Conservation (phyloP, 2,888 invertebrate species). For the Ophion slaviceki region DNA sequence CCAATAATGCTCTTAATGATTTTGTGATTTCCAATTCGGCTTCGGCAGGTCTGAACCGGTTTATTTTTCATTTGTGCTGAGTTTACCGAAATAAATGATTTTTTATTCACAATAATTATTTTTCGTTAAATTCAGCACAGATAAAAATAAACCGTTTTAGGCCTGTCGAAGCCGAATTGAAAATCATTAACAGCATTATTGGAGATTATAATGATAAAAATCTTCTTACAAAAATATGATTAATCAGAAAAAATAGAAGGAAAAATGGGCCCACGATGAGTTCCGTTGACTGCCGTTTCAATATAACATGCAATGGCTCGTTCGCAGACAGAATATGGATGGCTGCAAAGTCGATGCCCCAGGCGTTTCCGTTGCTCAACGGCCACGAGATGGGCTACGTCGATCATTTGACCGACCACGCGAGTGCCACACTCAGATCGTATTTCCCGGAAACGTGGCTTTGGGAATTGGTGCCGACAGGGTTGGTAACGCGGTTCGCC, state of each 20-base stretch:
- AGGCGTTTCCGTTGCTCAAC: slow-evolving; percentile 75
- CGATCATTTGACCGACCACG: slow-evolving; percentile 75
- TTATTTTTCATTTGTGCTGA: too few relatives aligned
- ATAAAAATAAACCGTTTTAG: too few relatives aligned
- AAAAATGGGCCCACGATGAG: too few relatives aligned
- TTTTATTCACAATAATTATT: too few relatives aligned
- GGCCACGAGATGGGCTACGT: slow-evolving; percentile 77
- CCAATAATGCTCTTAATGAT: too few relatives aligned
- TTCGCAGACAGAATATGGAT: slow-evolving; percentile 74
- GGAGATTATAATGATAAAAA: too few relatives aligned
- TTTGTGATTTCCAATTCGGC: too few relatives aligned
- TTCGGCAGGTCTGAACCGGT: too few relatives aligned
- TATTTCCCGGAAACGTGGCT: slow-evolving; percentile 88
- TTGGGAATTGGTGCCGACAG: slow-evolving; percentile 85
- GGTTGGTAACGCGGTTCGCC: slow-evolving; percentile 75
- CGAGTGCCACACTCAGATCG: slow-evolving; percentile 80
- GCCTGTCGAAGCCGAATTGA: too few relatives aligned
- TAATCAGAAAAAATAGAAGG: neutral
- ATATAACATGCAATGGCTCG: neutral
- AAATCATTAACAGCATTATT: neutral
- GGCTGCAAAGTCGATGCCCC: slow-evolving; percentile 76
- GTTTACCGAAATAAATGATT: too few relatives aligned
- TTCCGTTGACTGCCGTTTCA: too few relatives aligned
- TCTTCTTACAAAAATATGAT: neutral
- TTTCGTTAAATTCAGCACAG: too few relatives aligned